Evolutionary conservation across 2,888 invertebrate genomes (phyloP).

Genomic region (Coelogynopora nodosa): DNA sequence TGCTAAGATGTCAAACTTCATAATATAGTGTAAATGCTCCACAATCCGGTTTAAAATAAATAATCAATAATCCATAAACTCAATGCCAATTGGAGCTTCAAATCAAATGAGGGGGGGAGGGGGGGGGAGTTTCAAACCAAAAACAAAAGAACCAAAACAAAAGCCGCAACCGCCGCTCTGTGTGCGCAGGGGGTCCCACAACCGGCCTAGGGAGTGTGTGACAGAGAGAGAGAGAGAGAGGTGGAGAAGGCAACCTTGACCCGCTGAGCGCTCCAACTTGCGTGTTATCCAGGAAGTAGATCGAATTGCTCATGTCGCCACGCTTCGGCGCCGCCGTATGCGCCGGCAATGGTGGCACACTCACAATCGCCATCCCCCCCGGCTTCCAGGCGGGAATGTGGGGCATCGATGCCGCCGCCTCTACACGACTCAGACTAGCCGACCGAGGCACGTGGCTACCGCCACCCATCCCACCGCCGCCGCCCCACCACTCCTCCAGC

Average conservation of each 20-base stretch:
- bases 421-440: conserved; percentile 1
- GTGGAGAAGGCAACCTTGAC: too few relatives aligned
- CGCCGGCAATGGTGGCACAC: not conserved
- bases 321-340: not conserved
- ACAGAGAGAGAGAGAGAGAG: too few relatives aligned
- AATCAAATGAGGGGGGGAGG: not conserved
- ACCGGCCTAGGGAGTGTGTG: not conserved
- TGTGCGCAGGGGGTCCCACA: not conserved
- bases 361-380: conserved; percentile 1
- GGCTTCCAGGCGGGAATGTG: conserved; percentile 22
- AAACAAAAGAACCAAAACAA: not conserved
- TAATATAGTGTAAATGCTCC: too few relatives aligned
- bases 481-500: not conserved
- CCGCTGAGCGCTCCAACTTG: not conserved
- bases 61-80: too few relatives aligned
- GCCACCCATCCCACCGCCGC: not conserved
- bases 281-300: not conserved
- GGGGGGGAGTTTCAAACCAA: not conserved
- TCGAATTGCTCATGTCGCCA: not conserved
- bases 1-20: too few relatives aligned
- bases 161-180: too few relatives aligned
- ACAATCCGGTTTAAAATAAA: too few relatives aligned
- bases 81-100: too few relatives aligned
- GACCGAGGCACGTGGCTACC: not conserved
- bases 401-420: too few relatives aligned